Percentiles rank a stretch among this genome's conserved stretches.
These are phyloP conservation scores for Aegithalos caudatus DNA, from an alignment of 2,113 vertebrate species.

Conservation along the genomic window DNA sequence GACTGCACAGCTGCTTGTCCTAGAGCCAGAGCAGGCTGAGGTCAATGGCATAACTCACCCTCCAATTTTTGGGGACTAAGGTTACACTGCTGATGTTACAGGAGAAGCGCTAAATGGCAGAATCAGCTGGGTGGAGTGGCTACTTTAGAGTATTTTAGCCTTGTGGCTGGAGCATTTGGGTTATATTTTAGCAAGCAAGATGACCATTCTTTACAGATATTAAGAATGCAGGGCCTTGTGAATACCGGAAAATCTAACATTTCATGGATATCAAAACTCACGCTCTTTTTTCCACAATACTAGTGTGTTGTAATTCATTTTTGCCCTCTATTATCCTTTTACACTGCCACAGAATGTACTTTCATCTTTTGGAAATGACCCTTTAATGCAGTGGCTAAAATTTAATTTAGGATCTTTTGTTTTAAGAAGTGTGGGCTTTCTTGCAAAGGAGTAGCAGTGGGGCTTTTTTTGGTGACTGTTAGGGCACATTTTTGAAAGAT, in stretches of 20 bases:
- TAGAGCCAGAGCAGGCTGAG: not conserved
- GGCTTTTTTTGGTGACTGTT: not conserved
- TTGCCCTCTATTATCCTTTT: conserved; percentile 37
- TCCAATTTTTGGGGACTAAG: conserved; percentile 25
- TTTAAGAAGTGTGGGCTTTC: not conserved
- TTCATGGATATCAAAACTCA: conserved; percentile 63
- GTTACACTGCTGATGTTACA: conserved; percentile 14
- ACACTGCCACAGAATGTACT: conserved; percentile 5
- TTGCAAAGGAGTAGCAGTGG: not conserved
- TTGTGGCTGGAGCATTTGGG: not conserved
- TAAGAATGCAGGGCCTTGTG: conserved; percentile 55
- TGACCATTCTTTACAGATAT: conserved; percentile 65
- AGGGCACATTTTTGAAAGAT: not conserved
- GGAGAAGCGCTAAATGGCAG: conserved; percentile 40
- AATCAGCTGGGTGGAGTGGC: conserved; percentile 33
- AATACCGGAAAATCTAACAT: conserved; percentile 63
- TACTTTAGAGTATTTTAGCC: conserved; percentile 37
- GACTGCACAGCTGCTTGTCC: not conserved
- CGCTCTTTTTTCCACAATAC: not conserved
- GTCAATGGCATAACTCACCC: not conserved
- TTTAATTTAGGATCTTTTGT: conserved; percentile 32
- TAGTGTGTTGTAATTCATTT: conserved; percentile 29
- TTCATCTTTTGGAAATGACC: conserved; percentile 41
- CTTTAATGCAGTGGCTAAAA: conserved; percentile 12
- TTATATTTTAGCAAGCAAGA: conserved; percentile 35